A percentile compares a stretch with the other conserved stretches of the same genome.
phyloP scores from a whole-genome alignment of 1,140 invertebrate genomes.

The Heliconius nattereri region DNA sequence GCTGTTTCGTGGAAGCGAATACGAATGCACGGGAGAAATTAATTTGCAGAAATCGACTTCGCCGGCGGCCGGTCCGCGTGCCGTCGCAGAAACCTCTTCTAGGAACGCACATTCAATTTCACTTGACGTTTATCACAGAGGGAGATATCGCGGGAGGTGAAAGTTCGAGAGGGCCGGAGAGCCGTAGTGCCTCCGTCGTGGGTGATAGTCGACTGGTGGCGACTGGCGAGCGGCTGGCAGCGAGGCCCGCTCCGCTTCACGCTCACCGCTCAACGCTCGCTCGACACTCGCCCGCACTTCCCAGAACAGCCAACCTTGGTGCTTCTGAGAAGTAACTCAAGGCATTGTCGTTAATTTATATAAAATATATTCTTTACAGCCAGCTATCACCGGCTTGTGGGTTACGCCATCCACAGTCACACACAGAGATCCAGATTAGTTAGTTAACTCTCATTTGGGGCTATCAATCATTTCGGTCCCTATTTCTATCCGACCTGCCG shows the following conservation, averaged over 20 bases:
- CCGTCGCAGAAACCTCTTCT: slow-evolving; percentile 70
- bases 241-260: slow-evolving; percentile 39
- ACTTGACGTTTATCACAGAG: slow-evolving; percentile 75
- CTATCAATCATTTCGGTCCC: slow-evolving; percentile 37
- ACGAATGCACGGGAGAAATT: slow-evolving; percentile 73
- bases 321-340: slow-evolving; percentile 74
- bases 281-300: slow-evolving; percentile 55
- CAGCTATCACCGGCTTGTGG: slow-evolving; percentile 44
- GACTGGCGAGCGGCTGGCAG: slow-evolving; percentile 4
- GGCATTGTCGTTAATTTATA: slow-evolving; percentile 79
- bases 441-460: slow-evolving; percentile 23
- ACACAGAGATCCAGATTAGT: slow-evolving; percentile 10
- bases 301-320: slow-evolving; percentile 74
- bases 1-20: slow-evolving; percentile 75
- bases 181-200: slow-evolving; percentile 58
- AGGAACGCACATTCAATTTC: slow-evolving; percentile 78
- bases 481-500: slow-evolving; percentile 47
- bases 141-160: slow-evolving; percentile 75
- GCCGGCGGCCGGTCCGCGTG: slow-evolving; percentile 61
- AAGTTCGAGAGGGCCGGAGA: slow-evolving; percentile 62
- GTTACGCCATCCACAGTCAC: slow-evolving; percentile 20
- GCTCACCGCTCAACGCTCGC: slow-evolving; percentile 36
- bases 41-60: slow-evolving; percentile 76
- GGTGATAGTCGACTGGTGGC: slow-evolving; percentile 61
- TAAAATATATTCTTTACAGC: slow-evolving; percentile 62